phyloP scores from a whole-genome alignment of 2,888 invertebrate species.

The Folsomia manolachei region DNA sequence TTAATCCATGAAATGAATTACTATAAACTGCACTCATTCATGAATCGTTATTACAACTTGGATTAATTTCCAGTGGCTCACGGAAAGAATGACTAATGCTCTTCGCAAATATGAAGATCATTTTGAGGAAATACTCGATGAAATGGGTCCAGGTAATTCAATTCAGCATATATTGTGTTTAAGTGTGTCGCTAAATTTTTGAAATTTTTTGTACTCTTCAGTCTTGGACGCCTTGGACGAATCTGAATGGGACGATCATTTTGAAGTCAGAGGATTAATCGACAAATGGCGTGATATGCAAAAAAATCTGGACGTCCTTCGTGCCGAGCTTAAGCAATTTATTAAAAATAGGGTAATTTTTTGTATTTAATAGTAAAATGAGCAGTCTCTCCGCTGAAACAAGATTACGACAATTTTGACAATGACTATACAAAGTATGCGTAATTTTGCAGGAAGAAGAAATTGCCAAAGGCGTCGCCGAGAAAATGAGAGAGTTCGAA shows the following conservation, averaged over 20 bases:
- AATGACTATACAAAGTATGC: too few species aligned
- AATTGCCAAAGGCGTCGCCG: conserved; percentile 40
- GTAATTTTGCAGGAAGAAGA: conserved; percentile 43
- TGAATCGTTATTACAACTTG: too few species aligned
- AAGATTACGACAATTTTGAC: too few species aligned
- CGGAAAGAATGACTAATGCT: conserved; percentile 29
- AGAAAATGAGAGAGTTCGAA: conserved; percentile 40
- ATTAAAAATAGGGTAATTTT: conserved; percentile 39
- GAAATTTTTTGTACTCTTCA: too few species aligned
- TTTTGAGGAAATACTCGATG: conserved; percentile 34
- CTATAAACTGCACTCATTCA: too few species aligned
- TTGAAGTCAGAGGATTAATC: conserved; percentile 35
- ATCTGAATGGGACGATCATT: conserved; percentile 48
- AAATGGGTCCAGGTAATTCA: conserved; percentile 38
- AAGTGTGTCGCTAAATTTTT: background rate
- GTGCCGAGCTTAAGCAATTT: conserved; percentile 40
- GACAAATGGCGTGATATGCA: conserved; percentile 41
- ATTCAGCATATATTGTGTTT: conserved; percentile 15
- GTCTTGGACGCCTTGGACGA: conserved; percentile 29
- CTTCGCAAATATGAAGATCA: conserved; percentile 32
- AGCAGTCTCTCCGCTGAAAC: too few species aligned
- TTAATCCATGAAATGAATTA: too few species aligned
- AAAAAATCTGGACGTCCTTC: conserved; percentile 32
- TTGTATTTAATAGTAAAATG: too few species aligned
- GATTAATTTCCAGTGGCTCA: conserved; percentile 38